Evolutionary conservation across 2,888 invertebrate genomes (phyloP).

Genomic region (Sialis fuliginosa): DNA sequence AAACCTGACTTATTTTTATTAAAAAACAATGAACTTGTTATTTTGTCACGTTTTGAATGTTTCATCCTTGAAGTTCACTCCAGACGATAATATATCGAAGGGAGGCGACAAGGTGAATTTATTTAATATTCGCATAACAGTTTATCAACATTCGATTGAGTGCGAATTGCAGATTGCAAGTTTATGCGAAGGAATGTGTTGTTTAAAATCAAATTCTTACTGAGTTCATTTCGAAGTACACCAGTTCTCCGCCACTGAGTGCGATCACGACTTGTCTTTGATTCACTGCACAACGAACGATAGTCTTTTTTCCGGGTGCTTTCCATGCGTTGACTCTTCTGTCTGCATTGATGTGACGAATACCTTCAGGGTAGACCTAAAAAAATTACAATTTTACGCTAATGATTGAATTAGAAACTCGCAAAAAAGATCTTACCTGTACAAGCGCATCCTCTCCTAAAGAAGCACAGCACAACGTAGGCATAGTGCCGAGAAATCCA

Average conservation of each 20-base stretch:
- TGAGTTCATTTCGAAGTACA: slow-evolving; percentile 99
- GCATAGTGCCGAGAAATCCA: slow-evolving; percentile 96
- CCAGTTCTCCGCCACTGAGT: slow-evolving; percentile 89
- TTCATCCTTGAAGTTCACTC: slow-evolving; percentile 23
- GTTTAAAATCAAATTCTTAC: slow-evolving; percentile 38
- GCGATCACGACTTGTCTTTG: slow-evolving; percentile 97
- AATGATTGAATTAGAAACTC: background rate
- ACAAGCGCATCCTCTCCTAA: slow-evolving; percentile 95
- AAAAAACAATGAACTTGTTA: background rate
- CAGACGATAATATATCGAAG: slow-evolving; percentile 18
- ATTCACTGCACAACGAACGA: slow-evolving; percentile 96
- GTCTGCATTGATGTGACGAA: slow-evolving; percentile 94
- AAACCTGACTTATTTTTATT: background rate
- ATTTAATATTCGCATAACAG: slow-evolving; percentile 10
- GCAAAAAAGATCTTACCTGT: slow-evolving; percentile 40
- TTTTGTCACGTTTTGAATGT: slow-evolving; percentile 10
- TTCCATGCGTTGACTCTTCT: slow-evolving; percentile 99
- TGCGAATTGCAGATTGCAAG: slow-evolving; percentile 20
- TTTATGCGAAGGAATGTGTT: background rate
- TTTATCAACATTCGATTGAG: slow-evolving; percentile 4
- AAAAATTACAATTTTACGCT: slow-evolving; percentile 9
- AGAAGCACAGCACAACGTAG: slow-evolving; percentile 94
- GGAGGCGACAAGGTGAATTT: slow-evolving; percentile 24
- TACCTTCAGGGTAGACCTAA: slow-evolving; percentile 92
- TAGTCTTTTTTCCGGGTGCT: slow-evolving; percentile 91